Conservation (phyloP, 1,140 invertebrate genomes). For the Coenobita brevimanus region DNA sequence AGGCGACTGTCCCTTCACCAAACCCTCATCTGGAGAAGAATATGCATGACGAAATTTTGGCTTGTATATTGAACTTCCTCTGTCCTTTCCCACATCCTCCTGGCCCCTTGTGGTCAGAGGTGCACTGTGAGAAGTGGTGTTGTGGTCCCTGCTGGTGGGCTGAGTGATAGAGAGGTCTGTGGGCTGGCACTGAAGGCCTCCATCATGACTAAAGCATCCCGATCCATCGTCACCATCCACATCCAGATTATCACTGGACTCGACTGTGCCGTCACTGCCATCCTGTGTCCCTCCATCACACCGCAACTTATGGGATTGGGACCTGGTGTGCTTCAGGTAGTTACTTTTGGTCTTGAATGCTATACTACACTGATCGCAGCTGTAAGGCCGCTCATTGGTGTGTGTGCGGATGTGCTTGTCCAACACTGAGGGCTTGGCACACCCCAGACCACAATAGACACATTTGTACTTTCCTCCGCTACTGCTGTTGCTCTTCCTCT, state of each 20-base stretch:
- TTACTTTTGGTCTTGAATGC: constrained; percentile 96
- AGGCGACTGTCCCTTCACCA: constrained; percentile 7
- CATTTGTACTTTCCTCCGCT: constrained; percentile 81
- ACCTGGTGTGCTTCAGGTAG: constrained; percentile 91
- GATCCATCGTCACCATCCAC: constrained; percentile 32
- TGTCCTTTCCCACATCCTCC: constrained; percentile 33
- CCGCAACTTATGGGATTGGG: constrained; percentile 85
- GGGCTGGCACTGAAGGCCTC: constrained; percentile 35
- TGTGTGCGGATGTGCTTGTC: constrained; percentile 94
- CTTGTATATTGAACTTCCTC: constrained; percentile 79
- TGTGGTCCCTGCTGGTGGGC: background rate
- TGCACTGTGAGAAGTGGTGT: background rate
- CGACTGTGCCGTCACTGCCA: constrained; percentile 38
- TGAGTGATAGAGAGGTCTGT: constrained; percentile 37
- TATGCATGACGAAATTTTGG: constrained; percentile 81
- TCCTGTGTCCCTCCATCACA: constrained; percentile 70
- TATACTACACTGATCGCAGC: constrained; percentile 90
- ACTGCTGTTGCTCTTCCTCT: constrained; percentile 72
- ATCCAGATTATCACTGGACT: constrained; percentile 45
- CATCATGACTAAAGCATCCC: background rate
- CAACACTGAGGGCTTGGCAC: constrained; percentile 94
- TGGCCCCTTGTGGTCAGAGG: constrained; percentile 16
- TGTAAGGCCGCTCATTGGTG: constrained; percentile 94
- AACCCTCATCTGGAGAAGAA: constrained; percentile 41
- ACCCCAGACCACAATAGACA: constrained; percentile 88